A percentile compares a stretch with the other conserved stretches of the same genome.
Evolutionary conservation across 2,797 vertebrate species (phyloP).

Genomic region (Gymnothorax reevesii): DNA sequence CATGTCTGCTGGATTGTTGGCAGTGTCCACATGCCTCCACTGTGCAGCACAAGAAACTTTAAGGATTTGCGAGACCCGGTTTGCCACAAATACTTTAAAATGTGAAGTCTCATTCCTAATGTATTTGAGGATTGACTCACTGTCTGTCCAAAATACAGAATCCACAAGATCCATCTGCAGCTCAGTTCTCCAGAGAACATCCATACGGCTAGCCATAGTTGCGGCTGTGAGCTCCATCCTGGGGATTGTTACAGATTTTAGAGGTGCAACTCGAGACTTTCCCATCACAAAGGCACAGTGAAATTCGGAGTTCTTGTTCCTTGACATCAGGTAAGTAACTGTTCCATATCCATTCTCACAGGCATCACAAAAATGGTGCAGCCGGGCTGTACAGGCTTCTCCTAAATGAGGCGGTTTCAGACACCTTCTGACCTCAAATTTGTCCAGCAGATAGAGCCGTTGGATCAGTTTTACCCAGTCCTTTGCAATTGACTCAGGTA

Average conservation of each 20-base stretch:
- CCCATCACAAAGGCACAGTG: constrained; percentile 36
- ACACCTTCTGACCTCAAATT: no score
- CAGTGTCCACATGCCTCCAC: not conserved
- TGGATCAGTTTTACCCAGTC: no score
- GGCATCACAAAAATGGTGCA: no score
- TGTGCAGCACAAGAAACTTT: not conserved
- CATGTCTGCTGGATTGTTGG: constrained; percentile 31
- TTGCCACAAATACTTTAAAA: constrained; percentile 20
- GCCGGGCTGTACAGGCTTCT: no score
- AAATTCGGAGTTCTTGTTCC: no score
- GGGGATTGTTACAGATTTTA: constrained; percentile 23
- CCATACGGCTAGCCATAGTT: constrained; percentile 18
- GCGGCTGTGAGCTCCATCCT: constrained; percentile 34
- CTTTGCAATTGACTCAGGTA: no score
- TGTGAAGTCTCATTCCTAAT: constrained; percentile 22
- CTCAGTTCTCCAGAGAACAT: constrained; percentile 33
- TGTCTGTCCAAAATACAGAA: constrained; percentile 39
- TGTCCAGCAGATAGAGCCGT: no score
- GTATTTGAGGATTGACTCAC: constrained; percentile 13
- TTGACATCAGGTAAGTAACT: no score
- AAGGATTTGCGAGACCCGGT: constrained; percentile 20
- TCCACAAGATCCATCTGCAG: constrained; percentile 30
- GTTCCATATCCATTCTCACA: no score
- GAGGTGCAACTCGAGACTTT: constrained; percentile 24
- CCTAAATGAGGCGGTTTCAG: no score